Evolutionary conservation across 2,888 invertebrate species (phyloP).

Genomic region (Erebia aethiops): DNA sequence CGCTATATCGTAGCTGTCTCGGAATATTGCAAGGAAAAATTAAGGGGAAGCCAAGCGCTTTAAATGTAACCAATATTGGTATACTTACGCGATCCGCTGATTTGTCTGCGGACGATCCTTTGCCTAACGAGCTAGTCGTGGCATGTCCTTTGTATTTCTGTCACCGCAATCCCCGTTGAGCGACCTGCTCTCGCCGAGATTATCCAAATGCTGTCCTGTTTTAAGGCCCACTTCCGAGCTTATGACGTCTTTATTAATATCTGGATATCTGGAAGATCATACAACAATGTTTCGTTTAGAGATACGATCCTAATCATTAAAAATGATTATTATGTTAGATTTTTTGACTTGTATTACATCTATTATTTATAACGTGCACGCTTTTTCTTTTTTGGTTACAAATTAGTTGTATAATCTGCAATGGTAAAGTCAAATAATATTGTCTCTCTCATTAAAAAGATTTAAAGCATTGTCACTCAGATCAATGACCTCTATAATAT

Average conservation of each 20-base stretch:
- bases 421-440: no score
- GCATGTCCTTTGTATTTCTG: slow-evolving; percentile 51
- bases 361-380: no score
- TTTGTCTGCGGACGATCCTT: slow-evolving; percentile 46
- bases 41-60: slow-evolving; percentile 30
- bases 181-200: slow-evolving; percentile 45
- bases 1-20: slow-evolving; percentile 29
- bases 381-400: no score
- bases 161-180: slow-evolving; percentile 47
- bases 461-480: no score
- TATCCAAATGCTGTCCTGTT: slow-evolving; percentile 40
- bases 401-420: no score
- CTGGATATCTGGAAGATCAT: background rate
- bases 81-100: slow-evolving; percentile 43
- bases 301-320: background rate
- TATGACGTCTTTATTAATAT: slow-evolving; percentile 13
- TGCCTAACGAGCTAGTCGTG: slow-evolving; percentile 58
- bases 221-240: slow-evolving; percentile 30
- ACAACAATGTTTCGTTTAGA: background rate
- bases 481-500: no score
- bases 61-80: slow-evolving; percentile 29
- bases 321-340: no score
- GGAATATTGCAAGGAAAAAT: slow-evolving; percentile 35
- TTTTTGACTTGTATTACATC: no score
- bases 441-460: no score